These are phyloP conservation scores for Pangasius macronema DNA, from an alignment of 2,797 vertebrate species.

Conservation along the genomic window DNA sequence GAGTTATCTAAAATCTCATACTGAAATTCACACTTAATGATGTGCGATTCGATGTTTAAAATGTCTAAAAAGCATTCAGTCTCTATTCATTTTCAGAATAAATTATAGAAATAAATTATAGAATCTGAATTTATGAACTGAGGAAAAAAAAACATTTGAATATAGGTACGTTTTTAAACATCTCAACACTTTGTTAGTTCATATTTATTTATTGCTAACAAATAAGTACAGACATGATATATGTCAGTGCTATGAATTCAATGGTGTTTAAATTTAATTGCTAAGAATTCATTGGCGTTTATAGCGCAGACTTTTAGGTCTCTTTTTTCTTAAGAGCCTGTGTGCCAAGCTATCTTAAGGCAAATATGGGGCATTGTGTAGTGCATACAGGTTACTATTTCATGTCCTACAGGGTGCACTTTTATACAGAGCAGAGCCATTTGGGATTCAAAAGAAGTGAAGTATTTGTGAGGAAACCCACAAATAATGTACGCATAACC, in stretches of 20 bases:
- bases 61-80: neutral
- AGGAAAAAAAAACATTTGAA: neutral
- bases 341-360: neutral
- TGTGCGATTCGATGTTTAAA: neutral
- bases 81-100: neutral
- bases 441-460: neutral
- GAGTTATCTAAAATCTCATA: neutral
- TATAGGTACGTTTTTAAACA: neutral
- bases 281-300: neutral
- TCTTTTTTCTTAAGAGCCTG: neutral
- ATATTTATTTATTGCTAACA: neutral
- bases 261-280: neutral
- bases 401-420: neutral
- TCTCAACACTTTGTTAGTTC: neutral
- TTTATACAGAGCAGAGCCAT: neutral
- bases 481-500: neutral
- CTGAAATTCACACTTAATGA: neutral
- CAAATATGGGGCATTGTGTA: neutral
- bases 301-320: neutral
- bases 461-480: too few relatives aligned
- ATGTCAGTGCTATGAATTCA: neutral
- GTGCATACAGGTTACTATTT: neutral
- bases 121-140: neutral
- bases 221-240: neutral
- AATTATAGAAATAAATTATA: neutral